Conservation (phyloP, 2,888 invertebrate species). For the Zygaena filipendulae region DNA sequence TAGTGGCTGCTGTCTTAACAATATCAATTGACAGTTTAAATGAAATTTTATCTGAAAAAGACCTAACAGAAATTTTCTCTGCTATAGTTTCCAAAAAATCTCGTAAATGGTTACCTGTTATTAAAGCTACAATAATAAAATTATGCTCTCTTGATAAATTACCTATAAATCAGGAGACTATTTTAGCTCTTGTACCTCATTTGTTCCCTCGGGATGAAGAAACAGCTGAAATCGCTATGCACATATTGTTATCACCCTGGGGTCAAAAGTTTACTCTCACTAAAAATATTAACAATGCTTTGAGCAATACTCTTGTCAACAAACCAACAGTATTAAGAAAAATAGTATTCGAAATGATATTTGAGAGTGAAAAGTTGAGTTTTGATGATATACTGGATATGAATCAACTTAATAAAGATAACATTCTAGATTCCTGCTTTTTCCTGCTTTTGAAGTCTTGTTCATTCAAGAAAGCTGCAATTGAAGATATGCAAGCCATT, state of each 20-base stretch:
- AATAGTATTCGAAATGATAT: constrained; percentile 36
- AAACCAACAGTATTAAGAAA: constrained; percentile 31
- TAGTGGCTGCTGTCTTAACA: constrained; percentile 67
- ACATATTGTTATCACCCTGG: constrained; percentile 44
- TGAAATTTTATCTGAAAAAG: constrained; percentile 46
- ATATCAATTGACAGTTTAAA: constrained; percentile 40
- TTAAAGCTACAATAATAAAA: constrained; percentile 44
- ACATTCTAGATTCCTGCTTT: constrained; percentile 38
- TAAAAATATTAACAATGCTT: constrained; percentile 13
- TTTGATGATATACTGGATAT: constrained; percentile 37
- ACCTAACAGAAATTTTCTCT: constrained; percentile 57
- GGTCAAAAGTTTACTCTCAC: constrained; percentile 36
- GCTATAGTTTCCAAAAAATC: constrained; percentile 54
- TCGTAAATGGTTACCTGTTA: constrained; percentile 47
- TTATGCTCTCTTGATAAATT: constrained; percentile 49
- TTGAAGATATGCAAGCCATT: constrained; percentile 40
- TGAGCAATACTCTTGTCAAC: not conserved
- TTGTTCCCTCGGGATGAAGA: constrained; percentile 64
- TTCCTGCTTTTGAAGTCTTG: constrained; percentile 53
- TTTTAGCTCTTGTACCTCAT: constrained; percentile 71
- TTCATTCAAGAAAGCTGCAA: constrained; percentile 37
- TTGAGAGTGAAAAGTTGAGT: constrained; percentile 28
- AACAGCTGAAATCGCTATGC: constrained; percentile 31
- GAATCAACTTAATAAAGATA: constrained; percentile 31
- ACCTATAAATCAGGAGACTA: constrained; percentile 64